Evolutionary conservation across 1,140 invertebrate genomes (phyloP), one percentile per base, ranked within the genome.

Genomic region (Psix sp.): DNA sequence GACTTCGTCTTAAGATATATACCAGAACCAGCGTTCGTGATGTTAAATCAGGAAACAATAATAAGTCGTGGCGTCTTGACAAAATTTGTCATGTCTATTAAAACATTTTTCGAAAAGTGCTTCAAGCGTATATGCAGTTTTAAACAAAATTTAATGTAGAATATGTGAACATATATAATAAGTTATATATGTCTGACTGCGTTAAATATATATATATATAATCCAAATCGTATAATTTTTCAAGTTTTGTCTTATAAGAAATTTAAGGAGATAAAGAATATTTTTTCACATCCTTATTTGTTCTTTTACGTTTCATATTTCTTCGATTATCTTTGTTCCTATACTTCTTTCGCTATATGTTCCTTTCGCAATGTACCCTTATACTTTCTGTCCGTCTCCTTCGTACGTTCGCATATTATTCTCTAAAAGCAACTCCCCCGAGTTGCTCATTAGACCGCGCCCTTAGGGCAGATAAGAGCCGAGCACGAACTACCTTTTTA

Each of bases 391-490:
- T 46, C 62, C 60, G 60, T 65, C 60, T 73, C 52, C 59, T 65
- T 56, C 70, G 60, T 73, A 57, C 42, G 46, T 65, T 73, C 54
- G 70, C 70, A 66, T 73, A 73, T 73, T 73, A 73, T 73, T 54
- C 70, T 38, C 54, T 73, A 59, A 73, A 73, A 73, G 60, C 59
- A 73, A 65, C 59, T 59, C 45, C 48, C 43, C 46, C 60, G 68
- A 73, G 59, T 65, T 73, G 68, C 68, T 73, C 68, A 73, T 73
- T 73, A 73, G 68, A 63, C 68, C 68, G 68, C 68, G 39, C 68
- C 68, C 68, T 65, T 60, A 59, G 60, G 68, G 46, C 68, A 73
- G 68, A 73, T 73, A 66, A 71, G 67, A 57, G 51, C 57, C 56
- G 48, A 62, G 42, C 66, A 60, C 66, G 56, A 70, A 70, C 66